Base-by-base conservation (phyloP, 2,113 vertebrate species). In the Heliornis fulica region DNA sequence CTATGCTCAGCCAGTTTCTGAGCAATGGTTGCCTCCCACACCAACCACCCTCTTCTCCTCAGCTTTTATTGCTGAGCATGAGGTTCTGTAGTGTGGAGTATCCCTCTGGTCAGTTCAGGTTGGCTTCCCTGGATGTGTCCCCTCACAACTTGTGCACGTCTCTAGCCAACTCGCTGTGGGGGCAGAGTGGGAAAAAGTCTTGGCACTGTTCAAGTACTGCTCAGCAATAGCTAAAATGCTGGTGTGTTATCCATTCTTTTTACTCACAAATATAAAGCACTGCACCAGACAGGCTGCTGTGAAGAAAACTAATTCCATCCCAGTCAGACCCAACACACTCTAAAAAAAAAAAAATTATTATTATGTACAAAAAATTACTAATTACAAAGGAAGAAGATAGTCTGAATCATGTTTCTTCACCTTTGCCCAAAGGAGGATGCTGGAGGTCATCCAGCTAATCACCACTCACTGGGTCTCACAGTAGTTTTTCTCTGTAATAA, bases 131-230 rank as follows among this genome's bases (percentile, higher is more conserved):
- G 32, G 17, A 11, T 80, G 31, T 45, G 20, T 68, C 69, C 20
- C 34, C 20, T 90, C 54, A 29, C 19, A 59, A 1, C 57, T 59
- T 5, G 0, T 46, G 43, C 7, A 2, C 17, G 34, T 45, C 9
- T 32, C 11, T 25, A 36, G 25, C 14, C 1, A 1, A 64, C 23
- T 81, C 2, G 0, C 31, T 72, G 36, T 0, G 0, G 16, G 21
- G 43, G 17, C 17, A 61, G 26, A 81, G n/a, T 32, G 23, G 26
- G n/a, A 74, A 60, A 69, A 54, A 54, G 5, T 68, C 68, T 84
- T 74, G 17, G 57, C 2, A 3, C 25, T 46, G 10, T 77, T 12
- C 11, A 45, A 56, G 36, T 41, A 57, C 40, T 61, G 34, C 66
- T 89, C 61, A 76, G 61, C 71, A 76, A 72, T 15, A 74, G 54